These are phyloP conservation scores for Melanostigma gelatinosum DNA, from an alignment of 2,113 vertebrate genomes.

Conservation along the genomic window DNA sequence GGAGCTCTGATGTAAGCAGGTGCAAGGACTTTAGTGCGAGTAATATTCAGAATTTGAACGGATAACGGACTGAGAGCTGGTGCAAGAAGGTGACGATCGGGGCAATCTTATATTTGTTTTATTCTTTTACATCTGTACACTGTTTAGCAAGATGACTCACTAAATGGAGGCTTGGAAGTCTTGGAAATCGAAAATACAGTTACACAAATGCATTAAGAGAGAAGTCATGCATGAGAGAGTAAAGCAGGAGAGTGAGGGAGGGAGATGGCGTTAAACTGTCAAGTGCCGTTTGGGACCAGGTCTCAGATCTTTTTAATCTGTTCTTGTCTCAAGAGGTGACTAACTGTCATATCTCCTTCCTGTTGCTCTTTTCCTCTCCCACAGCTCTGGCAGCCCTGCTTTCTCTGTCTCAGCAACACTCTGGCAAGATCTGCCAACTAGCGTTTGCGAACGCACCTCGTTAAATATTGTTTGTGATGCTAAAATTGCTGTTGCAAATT, in stretches of 20 bases:
- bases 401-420: neutral
- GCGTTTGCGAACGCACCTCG: neutral
- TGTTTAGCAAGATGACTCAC: neutral
- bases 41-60: constrained; percentile 31
- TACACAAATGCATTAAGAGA: constrained; percentile 2
- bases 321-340: constrained; percentile 66
- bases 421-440: too few species aligned
- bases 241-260: constrained; percentile 3
- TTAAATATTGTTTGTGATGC: neutral
- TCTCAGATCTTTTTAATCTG: constrained; percentile 64
- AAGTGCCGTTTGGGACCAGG: constrained; percentile 57
- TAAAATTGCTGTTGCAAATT: neutral
- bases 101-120: neutral
- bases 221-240: constrained; percentile 8
- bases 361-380: constrained; percentile 55
- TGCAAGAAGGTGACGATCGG: constrained; percentile 24
- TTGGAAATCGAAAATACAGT: neutral
- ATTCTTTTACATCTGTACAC: neutral
- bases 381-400: constrained; percentile 42
- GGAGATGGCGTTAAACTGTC: constrained; percentile 55
- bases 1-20: constrained; percentile 64
- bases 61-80: constrained; percentile 20
- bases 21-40: constrained; percentile 38
- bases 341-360: constrained; percentile 69
- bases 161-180: neutral